Base-by-base conservation (phyloP, 2,797 vertebrate species). In the Steatocranus sp. region DNA sequence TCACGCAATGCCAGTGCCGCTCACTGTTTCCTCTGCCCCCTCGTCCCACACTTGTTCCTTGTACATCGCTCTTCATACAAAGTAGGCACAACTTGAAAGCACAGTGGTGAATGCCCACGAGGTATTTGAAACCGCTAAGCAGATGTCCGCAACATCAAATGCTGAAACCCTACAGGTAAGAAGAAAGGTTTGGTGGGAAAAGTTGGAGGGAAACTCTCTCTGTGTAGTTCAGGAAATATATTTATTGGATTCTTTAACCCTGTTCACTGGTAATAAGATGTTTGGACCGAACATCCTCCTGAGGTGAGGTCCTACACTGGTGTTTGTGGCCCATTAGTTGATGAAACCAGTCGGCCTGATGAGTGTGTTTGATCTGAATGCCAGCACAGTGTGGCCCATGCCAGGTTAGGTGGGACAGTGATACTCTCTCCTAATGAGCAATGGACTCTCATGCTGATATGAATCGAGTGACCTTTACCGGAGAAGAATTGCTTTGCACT, bases 401-500 rank as follows among this genome's bases (percentile, higher is more conserved):
- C 88, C 90, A 90, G 82, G 81, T 80, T 76, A 82, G 91, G 90
- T 70, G 63, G 78, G 84, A 74, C 25, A 12, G 74, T 78, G 83
- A 76, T 87, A 49, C 82, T 80, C 54, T 49, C 54, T 63, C 49
- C 92, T 95, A 94, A 94, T 91, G 89, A 95, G 93, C 76, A 79
- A 90, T 81, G 85, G 88, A 92, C 87, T 54, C 89, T 88, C 83
- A 79, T 25, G 75, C 91, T 86, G 88, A 83, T 88, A 88, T 89
- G 83, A 93, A 91, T 90, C 48, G 11, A 87, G 75, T 91, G 91
- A 95, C 94, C 95, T 96, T 95, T 92, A 83, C 43, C 43, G 66
- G 81, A 76, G 85, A 88, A 54, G 86, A 93, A 86, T 78, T 78
- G 86, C 91, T 93, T 89, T 88, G 85, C 92, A 81, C 87, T 61